A percentile compares a stretch with the other conserved stretches of the same genome.
These are phyloP conservation scores for Pantherophis alleghaniensis DNA, from an alignment of 2,797 vertebrate species.

Conservation along the genomic window DNA sequence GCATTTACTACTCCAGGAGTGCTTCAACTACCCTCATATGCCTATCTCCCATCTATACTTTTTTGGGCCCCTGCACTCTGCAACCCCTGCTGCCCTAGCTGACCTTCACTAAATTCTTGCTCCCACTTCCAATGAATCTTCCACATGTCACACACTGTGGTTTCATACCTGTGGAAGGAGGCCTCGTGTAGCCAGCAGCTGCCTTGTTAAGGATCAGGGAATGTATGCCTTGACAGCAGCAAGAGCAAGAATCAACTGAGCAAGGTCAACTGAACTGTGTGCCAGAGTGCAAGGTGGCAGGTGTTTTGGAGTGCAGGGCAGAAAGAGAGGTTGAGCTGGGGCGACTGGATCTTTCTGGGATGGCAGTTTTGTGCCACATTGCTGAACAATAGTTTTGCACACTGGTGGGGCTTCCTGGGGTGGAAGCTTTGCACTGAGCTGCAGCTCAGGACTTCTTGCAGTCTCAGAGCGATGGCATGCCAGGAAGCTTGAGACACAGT, in stretches of 20 bases:
- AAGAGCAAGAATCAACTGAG: background rate
- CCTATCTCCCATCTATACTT: background rate
- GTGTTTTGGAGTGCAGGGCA: background rate
- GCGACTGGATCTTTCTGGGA: background rate
- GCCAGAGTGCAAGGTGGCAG: background rate
- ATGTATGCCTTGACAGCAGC: background rate
- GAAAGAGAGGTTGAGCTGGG: background rate
- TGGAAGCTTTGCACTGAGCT: background rate
- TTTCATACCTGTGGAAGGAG: no score
- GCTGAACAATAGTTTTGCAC: background rate
- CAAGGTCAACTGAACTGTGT: background rate
- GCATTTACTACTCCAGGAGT: background rate
- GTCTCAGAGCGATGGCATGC: background rate
- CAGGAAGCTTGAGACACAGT: background rate
- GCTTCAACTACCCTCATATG: background rate
- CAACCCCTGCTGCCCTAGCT: background rate
- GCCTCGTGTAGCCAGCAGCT: background rate
- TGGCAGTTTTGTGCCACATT: background rate
- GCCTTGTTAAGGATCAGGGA: background rate
- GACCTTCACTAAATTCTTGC: background rate
- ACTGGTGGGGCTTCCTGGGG: background rate
- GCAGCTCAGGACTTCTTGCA: background rate
- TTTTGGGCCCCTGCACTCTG: background rate
- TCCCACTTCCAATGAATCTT: background rate
- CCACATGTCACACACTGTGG: background rate